Evolutionary conservation across 2,888 invertebrate genomes (phyloP).

Genomic region (Muschampia plurimacula): DNA sequence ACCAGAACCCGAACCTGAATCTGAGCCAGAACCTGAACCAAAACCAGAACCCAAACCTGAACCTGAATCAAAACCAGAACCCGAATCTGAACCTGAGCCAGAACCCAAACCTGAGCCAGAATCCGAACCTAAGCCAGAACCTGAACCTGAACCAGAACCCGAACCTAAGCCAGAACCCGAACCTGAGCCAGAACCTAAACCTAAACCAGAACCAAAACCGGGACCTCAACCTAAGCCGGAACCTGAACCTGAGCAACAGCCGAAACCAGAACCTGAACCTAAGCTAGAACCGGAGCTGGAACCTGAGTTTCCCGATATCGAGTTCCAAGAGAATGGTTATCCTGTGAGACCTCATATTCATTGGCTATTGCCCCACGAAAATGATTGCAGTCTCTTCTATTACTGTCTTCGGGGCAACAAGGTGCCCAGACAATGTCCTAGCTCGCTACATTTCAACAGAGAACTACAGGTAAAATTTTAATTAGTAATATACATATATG

Average conservation of each 20-base stretch:
- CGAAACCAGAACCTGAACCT: slow-evolving; percentile 57
- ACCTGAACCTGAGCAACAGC: slow-evolving; percentile 50
- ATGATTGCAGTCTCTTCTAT: slow-evolving; percentile 67
- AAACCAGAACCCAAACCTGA: slow-evolving; percentile 43
- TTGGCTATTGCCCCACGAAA: slow-evolving; percentile 66
- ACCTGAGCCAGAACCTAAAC: not conserved
- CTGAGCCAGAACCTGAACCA: slow-evolving; percentile 63
- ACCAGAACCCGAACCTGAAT: slow-evolving; percentile 51
- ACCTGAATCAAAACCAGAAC: not conserved
- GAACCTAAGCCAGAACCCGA: slow-evolving; percentile 50
- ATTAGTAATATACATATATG: not conserved
- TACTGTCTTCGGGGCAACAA: slow-evolving; percentile 70
- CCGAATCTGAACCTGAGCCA: slow-evolving; percentile 8
- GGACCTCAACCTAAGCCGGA: slow-evolving; percentile 48
- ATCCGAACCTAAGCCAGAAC: slow-evolving; percentile 48
- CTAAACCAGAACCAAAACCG: not conserved
- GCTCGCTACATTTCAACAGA: slow-evolving; percentile 63
- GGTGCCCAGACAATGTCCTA: slow-evolving; percentile 56
- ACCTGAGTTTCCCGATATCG: slow-evolving; percentile 54
- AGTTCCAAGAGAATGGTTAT: slow-evolving; percentile 67
- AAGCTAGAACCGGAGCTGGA: slow-evolving; percentile 55
- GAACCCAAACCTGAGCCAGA: slow-evolving; percentile 3
- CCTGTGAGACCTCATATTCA: slow-evolving; percentile 65
- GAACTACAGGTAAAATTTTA: slow-evolving; percentile 57
- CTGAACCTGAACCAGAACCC: slow-evolving; percentile 61